Evolutionary conservation across 2,797 vertebrate genomes (phyloP), one percentile per base, ranked within the genome.

Genomic region (Pantherophis vulpinus): DNA sequence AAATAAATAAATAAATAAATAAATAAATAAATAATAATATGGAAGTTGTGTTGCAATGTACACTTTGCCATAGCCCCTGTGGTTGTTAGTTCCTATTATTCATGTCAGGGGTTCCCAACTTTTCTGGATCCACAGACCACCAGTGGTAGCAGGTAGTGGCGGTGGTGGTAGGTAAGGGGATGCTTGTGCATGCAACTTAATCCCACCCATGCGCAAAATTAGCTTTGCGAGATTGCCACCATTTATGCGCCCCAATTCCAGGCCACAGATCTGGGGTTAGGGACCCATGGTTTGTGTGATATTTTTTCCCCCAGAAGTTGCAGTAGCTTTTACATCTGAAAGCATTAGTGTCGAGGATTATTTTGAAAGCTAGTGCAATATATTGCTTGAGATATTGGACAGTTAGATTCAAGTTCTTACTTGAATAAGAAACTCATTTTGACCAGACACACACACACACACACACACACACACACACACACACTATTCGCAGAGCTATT

Each of bases 251-350:
- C 16, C 56, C 14, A 27, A 9, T 61, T 61, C 23, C 8, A 61
- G 7, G 60, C 8, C 23, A 61, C 2, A 3, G 60, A 61, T 23
- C 23, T 27, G 60, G 8, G 25, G 2, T 61, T 61, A 25, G 23
- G 60, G 60, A 61, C 60, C 94, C 86, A 37, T 63, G 95, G 92
- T 94, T 96, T 95, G 55, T 91, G 91, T 70, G 27, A 93, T 93
- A 88, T 95, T 42, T 42, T 42, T 42, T 42, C 51, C 88, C 27
- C 87, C 89, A 89, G 56, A 55, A 93, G 90, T 20, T 86, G 83
- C 92, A 83, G 51, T 93, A 63, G 91, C 0, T 0, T 58, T 56
- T 56, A 20, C 25, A 55, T 90, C n/a, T 61, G 47, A 93, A 56
- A 51, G 55, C 37, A 91, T 63, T 95, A 94, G 88, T 91, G 91